phyloP scores from a whole-genome alignment of 2,888 invertebrate species.

The Cinara cedri region DNA sequence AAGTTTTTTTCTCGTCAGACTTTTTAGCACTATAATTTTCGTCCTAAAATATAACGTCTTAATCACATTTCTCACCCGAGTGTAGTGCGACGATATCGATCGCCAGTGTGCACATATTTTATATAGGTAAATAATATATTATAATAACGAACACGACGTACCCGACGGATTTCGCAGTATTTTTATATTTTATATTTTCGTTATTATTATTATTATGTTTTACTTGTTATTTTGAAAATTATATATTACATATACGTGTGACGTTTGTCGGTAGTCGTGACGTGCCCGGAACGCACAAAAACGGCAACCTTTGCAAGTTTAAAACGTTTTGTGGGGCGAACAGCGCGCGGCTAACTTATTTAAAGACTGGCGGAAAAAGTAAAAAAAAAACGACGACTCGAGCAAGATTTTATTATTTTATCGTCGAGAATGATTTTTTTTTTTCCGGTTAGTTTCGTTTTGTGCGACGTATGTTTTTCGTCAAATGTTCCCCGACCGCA shows the following conservation, averaged over 20 bases:
- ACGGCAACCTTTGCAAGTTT: constrained; percentile 40
- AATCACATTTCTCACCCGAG: too few relatives aligned
- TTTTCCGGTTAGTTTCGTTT: constrained; percentile 1
- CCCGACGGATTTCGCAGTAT: too few relatives aligned
- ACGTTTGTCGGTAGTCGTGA: constrained; percentile 31
- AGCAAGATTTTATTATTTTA: constrained; percentile 38
- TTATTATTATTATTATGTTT: constrained; percentile 9
- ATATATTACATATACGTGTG: background rate
- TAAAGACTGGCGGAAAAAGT: constrained; percentile 9
- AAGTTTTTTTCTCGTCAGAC: too few relatives aligned
- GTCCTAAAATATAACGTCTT: too few relatives aligned
- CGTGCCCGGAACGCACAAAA: constrained; percentile 37
- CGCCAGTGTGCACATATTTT: too few relatives aligned
- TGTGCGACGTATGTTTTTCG: background rate
- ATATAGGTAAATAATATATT: too few relatives aligned
- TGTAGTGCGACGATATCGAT: background rate
- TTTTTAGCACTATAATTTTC: too few relatives aligned
- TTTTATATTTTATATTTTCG: too few relatives aligned
- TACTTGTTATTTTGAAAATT: constrained; percentile 10
- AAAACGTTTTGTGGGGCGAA: constrained; percentile 15
- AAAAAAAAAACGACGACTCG: constrained; percentile 34
- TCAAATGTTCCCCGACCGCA: background rate
- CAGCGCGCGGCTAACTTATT: constrained; percentile 42
- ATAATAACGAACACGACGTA: background rate
- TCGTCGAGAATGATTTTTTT: constrained; percentile 32